Base-by-base conservation (phyloP, 2,888 invertebrate genomes). In the Lochmaea crataegi region DNA sequence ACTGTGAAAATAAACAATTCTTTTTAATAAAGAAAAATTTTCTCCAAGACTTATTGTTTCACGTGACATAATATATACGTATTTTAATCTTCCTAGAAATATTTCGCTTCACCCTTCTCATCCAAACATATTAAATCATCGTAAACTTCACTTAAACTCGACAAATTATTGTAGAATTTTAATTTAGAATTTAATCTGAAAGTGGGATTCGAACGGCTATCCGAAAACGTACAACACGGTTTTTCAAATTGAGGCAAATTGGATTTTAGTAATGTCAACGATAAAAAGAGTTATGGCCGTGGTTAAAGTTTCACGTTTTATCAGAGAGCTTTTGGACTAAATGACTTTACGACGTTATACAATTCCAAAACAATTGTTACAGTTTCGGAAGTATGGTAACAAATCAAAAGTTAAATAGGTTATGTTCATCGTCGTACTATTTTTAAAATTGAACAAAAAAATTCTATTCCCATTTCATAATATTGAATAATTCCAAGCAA, bases 191-290 rank as follows among this genome's bases (percentile, higher is more conserved):
- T 68, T 68, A 68, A 68, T 64, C 74, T 73, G 48, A 56, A 68
- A 64, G 72, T 68, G 60, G 66, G 65, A 72, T 72, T 63, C 60
- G 41, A 71, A 60, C 60, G 65, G 60, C 65, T 61, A 66, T 65
- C 65, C 60, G 38, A 48, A 71, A 51, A 61, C 66, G 71, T 61
- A 60, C 32, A 66, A 67, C 63, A 61, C 56, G 65, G 71, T 67
- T 53, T 70, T 69, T 69, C 64, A 63, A 73, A 73, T 60, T 60
- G 71, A 67, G 65, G 63, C 75, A 73, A 73, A 75, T 75, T 73
- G 75, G 75, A 73, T 73, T 75, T 75, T 71, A 71, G 71, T 69
- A 75, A 68, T 73, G 73, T 73, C 73, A 75, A 70, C 75, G 75
- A 75, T 75, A 75, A 75, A 72, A 71, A 75, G 75, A 75, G 60